Evolutionary conservation across 1,140 invertebrate species (phyloP).

Genomic region (Drosophila lowei): DNA sequence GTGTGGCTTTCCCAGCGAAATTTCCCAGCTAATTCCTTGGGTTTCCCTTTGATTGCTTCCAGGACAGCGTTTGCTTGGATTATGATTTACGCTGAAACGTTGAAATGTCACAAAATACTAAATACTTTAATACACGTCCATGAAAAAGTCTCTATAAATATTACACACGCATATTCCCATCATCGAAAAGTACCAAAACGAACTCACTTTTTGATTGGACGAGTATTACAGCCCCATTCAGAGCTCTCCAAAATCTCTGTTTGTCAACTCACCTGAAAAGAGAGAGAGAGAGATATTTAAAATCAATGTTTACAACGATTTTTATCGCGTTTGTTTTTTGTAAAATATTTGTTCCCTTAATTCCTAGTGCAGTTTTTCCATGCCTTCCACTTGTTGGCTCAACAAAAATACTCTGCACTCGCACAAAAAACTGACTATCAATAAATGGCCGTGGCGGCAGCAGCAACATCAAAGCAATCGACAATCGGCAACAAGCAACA

Average conservation of each 20-base stretch:
- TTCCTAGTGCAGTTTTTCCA: not conserved
- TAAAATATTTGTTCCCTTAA: too few species aligned
- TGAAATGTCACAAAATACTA: too few species aligned
- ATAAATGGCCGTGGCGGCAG: conserved; percentile 19
- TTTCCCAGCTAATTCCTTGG: too few species aligned
- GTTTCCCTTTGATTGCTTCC: too few species aligned
- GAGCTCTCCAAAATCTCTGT: conserved; percentile 21
- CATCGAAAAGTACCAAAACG: conserved; percentile 14
- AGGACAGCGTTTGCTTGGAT: too few species aligned
- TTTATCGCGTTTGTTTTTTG: too few species aligned
- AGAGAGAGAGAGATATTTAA: conserved; percentile 20
- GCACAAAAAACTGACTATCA: not conserved
- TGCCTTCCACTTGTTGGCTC: conserved; percentile 17
- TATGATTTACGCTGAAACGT: too few species aligned
- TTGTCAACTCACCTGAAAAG: conserved; percentile 61
- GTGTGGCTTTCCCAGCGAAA: too few species aligned
- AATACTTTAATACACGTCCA: too few species aligned
- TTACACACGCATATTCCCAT: too few species aligned
- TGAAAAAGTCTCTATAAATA: too few species aligned
- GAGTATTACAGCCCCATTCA: not conserved
- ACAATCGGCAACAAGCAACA: conserved; percentile 21
- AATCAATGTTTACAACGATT: conserved; percentile 32
- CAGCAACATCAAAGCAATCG: conserved; percentile 58
- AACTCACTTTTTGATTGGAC: conserved; percentile 30
- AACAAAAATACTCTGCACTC: conserved; percentile 7